phyloP scores from a whole-genome alignment of 2,797 vertebrate species.

The Ambastaia sidthimunki region DNA sequence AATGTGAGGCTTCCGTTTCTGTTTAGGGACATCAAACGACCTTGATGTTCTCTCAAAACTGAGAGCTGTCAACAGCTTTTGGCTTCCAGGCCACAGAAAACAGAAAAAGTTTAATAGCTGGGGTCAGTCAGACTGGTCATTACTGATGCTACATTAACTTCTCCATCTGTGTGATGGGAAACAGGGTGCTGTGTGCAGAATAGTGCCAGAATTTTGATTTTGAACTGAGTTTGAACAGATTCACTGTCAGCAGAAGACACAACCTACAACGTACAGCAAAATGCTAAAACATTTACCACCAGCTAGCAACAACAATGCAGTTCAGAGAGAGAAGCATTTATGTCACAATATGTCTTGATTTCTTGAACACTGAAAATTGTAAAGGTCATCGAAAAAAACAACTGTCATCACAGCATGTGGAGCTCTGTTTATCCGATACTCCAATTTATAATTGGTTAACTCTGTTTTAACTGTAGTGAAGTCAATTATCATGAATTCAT shows the following conservation, averaged over 20 bases:
- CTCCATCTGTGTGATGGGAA: too few species aligned
- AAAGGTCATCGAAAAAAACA: constrained; percentile 3
- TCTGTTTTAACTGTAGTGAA: not conserved
- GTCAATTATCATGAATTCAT: not conserved
- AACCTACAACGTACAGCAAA: too few species aligned
- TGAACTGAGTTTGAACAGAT: too few species aligned
- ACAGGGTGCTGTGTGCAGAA: too few species aligned
- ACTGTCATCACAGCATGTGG: constrained; percentile 60
- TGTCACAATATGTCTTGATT: constrained; percentile 3
- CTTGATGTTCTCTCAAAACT: not conserved
- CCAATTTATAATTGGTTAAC: not conserved
- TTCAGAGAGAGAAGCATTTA: too few species aligned
- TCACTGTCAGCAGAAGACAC: too few species aligned
- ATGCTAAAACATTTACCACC: constrained; percentile 32
- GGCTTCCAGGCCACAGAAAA: not conserved
- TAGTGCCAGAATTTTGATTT: too few species aligned
- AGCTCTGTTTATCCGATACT: constrained; percentile 61
- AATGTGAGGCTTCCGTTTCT: constrained; percentile 12
- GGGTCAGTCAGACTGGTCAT: not conserved
- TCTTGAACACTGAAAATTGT: not conserved
- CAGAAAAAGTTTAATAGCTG: not conserved
- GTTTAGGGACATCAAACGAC: not conserved
- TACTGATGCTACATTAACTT: not conserved
- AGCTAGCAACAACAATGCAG: not conserved
- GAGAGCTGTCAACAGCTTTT: not conserved